Evolutionary conservation across 2,113 vertebrate genomes (phyloP).

Genomic region (Prolemur simus): DNA sequence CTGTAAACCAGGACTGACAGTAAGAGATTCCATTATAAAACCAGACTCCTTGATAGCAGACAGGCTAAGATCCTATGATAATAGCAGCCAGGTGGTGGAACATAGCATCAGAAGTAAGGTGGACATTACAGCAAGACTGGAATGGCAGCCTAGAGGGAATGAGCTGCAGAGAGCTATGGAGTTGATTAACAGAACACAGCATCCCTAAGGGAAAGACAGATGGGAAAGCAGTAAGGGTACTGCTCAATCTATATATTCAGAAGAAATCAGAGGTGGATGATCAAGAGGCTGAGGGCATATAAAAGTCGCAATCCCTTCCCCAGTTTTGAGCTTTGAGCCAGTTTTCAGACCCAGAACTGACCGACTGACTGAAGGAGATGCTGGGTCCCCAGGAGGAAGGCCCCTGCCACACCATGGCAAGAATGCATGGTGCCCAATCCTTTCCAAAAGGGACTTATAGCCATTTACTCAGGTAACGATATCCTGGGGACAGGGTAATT

Average conservation of each 20-base stretch:
- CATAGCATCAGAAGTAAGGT: neutral
- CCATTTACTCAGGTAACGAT: neutral
- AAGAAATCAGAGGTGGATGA: neutral
- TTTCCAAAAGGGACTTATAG: neutral
- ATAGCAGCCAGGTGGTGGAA: neutral
- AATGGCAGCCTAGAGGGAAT: neutral
- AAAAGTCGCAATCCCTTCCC: neutral
- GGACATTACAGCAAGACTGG: neutral
- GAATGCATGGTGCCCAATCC: neutral
- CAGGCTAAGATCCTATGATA: neutral
- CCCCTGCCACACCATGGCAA: neutral
- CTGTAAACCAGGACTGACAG: neutral
- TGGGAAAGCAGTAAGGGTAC: neutral
- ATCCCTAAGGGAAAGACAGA: neutral
- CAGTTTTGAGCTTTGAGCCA: neutral
- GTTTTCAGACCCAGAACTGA: neutral
- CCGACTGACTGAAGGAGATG: neutral
- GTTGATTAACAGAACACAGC: neutral
- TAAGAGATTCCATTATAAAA: neutral
- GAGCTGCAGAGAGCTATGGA: neutral
- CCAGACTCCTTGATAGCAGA: neutral
- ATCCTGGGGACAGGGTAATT: neutral
- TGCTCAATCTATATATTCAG: neutral
- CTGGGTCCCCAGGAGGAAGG: neutral
- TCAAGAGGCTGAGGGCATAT: neutral